phyloP scores from a whole-genome alignment of 2,797 vertebrate species.

The Limnodromus scolopaceus region DNA sequence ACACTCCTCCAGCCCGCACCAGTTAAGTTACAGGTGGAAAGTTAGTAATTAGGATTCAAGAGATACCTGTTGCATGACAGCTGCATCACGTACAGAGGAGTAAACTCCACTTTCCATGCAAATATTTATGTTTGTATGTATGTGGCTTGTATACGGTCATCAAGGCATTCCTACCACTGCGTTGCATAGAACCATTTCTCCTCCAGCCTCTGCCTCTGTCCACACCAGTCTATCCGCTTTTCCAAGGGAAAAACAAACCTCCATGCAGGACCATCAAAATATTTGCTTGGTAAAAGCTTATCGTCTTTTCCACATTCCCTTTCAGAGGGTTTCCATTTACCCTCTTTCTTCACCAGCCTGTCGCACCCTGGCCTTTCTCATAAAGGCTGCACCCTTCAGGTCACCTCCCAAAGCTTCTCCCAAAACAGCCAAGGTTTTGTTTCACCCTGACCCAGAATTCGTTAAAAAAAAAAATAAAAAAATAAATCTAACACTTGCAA shows the following conservation, averaged over 20 bases:
- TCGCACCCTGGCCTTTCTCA: not conserved
- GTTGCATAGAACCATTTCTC: not conserved
- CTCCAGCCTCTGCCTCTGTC: not conserved
- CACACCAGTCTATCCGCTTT: not conserved
- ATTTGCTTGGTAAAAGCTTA: not conserved
- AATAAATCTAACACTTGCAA: not conserved
- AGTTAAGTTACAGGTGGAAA: not conserved
- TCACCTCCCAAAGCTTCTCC: not conserved
- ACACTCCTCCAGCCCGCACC: not conserved
- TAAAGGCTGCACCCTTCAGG: not conserved
- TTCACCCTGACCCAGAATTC: not conserved
- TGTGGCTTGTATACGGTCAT: not conserved
- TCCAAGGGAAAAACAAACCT: not conserved
- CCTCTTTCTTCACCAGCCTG: not conserved
- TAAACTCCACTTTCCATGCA: not conserved
- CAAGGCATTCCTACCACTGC: not conserved
- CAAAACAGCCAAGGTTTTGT: not conserved
- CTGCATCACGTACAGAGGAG: not conserved
- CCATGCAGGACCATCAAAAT: not conserved
- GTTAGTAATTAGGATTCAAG: not conserved
- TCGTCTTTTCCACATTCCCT: not conserved
- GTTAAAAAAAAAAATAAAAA: not conserved
- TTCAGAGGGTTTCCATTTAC: not conserved
- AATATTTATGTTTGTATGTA: not conserved
- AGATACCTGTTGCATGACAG: not conserved